Percentiles rank a stretch among this genome's conserved stretches.
Evolutionary conservation across 2,113 vertebrate genomes (phyloP).

Genomic region (Elanoides forficatus): DNA sequence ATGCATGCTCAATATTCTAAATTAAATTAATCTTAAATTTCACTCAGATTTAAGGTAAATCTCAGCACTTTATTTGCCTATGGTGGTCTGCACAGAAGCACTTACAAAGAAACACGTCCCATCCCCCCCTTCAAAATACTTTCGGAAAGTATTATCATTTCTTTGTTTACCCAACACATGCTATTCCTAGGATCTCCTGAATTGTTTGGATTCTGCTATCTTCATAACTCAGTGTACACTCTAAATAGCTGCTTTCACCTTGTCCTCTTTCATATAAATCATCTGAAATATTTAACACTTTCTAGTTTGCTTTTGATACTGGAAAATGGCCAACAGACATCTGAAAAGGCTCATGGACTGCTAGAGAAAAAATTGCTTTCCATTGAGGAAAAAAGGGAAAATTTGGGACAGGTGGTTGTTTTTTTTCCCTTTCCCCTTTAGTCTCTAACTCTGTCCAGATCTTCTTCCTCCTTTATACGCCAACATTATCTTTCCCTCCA

Average conservation of each 20-base stretch:
- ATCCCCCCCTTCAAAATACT: background rate
- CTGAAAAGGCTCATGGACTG: background rate
- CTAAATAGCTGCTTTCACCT: background rate
- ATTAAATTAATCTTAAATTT: background rate
- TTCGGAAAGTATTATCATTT: background rate
- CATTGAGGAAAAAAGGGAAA: background rate
- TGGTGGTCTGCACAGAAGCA: background rate
- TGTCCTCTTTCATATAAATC: background rate
- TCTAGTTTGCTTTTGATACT: background rate
- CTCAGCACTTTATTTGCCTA: background rate
- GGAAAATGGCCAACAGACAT: background rate
- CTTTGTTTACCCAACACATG: background rate
- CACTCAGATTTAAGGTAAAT: background rate
- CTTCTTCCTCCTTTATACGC: background rate
- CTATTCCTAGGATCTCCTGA: background rate
- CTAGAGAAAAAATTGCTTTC: background rate
- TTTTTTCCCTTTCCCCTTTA: background rate
- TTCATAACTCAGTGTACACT: background rate
- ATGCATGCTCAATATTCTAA: background rate
- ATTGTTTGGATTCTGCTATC: background rate
- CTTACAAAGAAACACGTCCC: background rate
- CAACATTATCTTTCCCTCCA: background rate
- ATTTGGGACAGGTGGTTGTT: background rate
- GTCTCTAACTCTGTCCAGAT: background rate
- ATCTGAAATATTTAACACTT: background rate